A percentile compares a stretch with the other conserved stretches of the same genome.
Evolutionary conservation across 1,140 invertebrate species (phyloP).

Genomic region (Andrena cerasifolii): DNA sequence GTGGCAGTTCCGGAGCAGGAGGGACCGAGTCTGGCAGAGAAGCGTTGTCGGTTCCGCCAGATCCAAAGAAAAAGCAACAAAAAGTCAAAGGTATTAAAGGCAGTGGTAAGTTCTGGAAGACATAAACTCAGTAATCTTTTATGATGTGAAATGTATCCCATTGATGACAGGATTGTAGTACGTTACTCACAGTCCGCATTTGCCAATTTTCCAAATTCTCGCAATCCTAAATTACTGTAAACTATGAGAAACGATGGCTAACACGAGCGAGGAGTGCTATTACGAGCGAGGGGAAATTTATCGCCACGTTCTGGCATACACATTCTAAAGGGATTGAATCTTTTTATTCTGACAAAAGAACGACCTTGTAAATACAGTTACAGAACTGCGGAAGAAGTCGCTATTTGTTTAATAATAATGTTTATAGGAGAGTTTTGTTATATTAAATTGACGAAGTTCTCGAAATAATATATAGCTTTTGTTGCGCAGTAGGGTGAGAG

Average conservation of each 20-base stretch:
- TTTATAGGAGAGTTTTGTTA: slow-evolving; percentile 23
- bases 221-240: slow-evolving; percentile 33
- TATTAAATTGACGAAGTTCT: slow-evolving; percentile 5
- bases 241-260: neutral
- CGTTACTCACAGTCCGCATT: slow-evolving; percentile 16
- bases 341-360: slow-evolving; percentile 1
- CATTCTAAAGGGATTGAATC: slow-evolving; percentile 5
- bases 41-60: slow-evolving; percentile 74
- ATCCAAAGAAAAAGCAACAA: slow-evolving; percentile 79
- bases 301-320: slow-evolving; percentile 10
- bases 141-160: slow-evolving; percentile 23
- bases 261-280: neutral
- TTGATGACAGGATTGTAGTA: slow-evolving; percentile 18
- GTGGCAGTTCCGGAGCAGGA: slow-evolving; percentile 75
- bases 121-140: slow-evolving; percentile 64
- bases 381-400: slow-evolving; percentile 9
- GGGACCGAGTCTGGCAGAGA: slow-evolving; percentile 77
- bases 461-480: slow-evolving; percentile 5
- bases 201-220: slow-evolving; percentile 4
- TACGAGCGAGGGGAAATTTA: neutral
- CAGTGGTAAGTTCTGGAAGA: slow-evolving; percentile 81
- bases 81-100: slow-evolving; percentile 79
- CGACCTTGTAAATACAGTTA: slow-evolving; percentile 13
- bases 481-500: slow-evolving; percentile 16
- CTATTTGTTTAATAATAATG: slow-evolving; percentile 35